These are phyloP conservation scores for Oegoconia quadripuncta DNA, from an alignment of 2,888 invertebrate genomes.

Conservation along the genomic window DNA sequence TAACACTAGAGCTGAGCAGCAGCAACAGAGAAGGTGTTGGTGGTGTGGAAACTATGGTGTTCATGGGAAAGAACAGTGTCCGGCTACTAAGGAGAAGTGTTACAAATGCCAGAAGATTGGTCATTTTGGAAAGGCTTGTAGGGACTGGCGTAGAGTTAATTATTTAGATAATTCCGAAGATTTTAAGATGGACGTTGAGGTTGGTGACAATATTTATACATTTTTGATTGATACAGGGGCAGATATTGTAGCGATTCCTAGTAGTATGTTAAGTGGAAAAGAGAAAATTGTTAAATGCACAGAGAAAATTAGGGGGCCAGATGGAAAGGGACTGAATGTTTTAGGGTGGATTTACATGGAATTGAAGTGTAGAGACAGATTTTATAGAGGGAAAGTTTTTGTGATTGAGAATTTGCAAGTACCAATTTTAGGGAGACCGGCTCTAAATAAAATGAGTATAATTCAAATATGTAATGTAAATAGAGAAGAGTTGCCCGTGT, in stretches of 20 bases:
- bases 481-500: background rate
- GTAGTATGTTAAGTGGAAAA: too few relatives aligned
- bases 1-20: too few relatives aligned
- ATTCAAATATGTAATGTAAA: too few relatives aligned
- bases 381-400: conserved; percentile 3
- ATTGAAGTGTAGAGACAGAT: background rate
- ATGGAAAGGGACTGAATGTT: background rate
- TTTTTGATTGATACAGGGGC: conserved; percentile 10
- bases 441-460: conserved; percentile 1
- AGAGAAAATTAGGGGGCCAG: conserved; percentile 4
- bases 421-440: conserved; percentile 7
- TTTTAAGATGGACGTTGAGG: too few relatives aligned
- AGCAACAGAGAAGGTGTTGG: background rate
- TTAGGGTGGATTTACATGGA: background rate
- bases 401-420: conserved; percentile 5
- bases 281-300: background rate
- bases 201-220: background rate
- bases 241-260: too few relatives aligned
- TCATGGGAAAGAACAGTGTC: background rate
- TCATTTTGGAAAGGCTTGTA: background rate
- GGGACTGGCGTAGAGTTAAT: background rate
- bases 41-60: background rate
- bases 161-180: background rate
- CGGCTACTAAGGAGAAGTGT: background rate
- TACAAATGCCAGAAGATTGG: conserved; percentile 1